A percentile compares a stretch with the other conserved stretches of the same genome.
Conservation (phyloP, 1,140 invertebrate genomes). For the Delia radicum region DNA sequence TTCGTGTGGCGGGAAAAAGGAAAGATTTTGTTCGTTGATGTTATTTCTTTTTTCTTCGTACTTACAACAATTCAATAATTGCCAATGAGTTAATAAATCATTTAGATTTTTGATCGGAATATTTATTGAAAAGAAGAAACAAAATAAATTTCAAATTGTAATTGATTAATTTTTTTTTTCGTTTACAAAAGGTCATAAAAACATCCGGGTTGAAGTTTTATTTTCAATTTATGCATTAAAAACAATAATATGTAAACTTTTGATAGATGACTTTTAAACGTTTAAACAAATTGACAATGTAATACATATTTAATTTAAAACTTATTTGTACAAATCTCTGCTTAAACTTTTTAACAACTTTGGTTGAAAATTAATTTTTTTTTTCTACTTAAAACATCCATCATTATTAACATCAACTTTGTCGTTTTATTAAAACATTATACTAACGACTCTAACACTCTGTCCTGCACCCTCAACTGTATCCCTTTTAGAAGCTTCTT, state of each 20-base stretch:
- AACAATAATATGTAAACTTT: not conserved
- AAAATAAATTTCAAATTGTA: too few relatives aligned
- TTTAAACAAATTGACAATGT: not conserved
- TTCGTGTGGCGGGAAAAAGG: too few relatives aligned
- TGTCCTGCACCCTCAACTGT: not conserved
- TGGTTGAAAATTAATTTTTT: not conserved
- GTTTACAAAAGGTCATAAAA: too few relatives aligned
- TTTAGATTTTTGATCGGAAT: too few relatives aligned
- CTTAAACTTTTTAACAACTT: not conserved
- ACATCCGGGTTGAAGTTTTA: too few relatives aligned
- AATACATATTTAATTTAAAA: not conserved
- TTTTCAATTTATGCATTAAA: too few relatives aligned
- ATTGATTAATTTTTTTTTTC: too few relatives aligned
- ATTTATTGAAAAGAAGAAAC: too few relatives aligned
- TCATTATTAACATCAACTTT: slow-evolving; percentile 20
- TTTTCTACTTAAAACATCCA: not conserved
- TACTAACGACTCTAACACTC: not conserved
- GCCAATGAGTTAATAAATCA: too few relatives aligned
- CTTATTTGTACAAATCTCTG: not conserved
- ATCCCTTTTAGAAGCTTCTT: not conserved
- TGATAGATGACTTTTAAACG: not conserved
- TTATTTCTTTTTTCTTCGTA: too few relatives aligned
- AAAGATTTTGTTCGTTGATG: too few relatives aligned
- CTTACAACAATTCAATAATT: too few relatives aligned
- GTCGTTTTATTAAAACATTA: slow-evolving; percentile 11